A percentile compares a stretch with the other conserved stretches of the same genome.
phyloP scores from a whole-genome alignment of 2,797 vertebrate species.

The Lagocephalus sceleratus region DNA sequence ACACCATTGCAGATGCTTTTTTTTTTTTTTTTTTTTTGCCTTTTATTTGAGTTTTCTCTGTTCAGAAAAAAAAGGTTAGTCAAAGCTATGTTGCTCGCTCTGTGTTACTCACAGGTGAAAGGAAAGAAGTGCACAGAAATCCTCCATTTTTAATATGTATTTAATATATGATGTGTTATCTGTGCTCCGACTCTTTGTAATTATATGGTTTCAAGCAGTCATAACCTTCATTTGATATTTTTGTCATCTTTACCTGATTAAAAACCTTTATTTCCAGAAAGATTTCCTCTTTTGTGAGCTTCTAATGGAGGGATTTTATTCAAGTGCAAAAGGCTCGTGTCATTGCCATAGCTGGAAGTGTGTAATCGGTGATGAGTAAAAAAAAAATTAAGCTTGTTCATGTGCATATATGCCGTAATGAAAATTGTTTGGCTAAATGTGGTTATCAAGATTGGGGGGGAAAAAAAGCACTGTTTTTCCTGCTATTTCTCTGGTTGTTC shows the following conservation, averaged over 20 bases:
- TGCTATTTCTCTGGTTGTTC: conserved; percentile 36
- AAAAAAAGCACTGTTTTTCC: conserved; percentile 31
- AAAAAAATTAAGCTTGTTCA: conserved; percentile 25
- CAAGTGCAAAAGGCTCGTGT: conserved; percentile 34
- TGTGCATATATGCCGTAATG: conserved; percentile 44
- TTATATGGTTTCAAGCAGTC: conserved; percentile 29
- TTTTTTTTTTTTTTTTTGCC: neutral
- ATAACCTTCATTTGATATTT: conserved; percentile 53
- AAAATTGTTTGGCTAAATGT: conserved; percentile 37
- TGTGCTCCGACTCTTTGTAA: no score
- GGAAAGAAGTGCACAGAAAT: conserved; percentile 19
- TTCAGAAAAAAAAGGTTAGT: conserved; percentile 18
- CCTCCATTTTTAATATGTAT: neutral
- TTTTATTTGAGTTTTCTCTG: conserved; percentile 7
- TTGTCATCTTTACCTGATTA: conserved; percentile 45
- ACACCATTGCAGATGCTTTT: conserved; percentile 11
- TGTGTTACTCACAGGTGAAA: conserved; percentile 8
- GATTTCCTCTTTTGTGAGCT: conserved; percentile 46
- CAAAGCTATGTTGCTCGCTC: neutral
- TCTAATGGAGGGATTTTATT: conserved; percentile 48
- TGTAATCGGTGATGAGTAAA: conserved; percentile 18
- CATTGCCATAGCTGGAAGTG: conserved; percentile 27
- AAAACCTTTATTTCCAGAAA: conserved; percentile 43
- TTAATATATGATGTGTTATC: no score
- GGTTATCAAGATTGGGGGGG: conserved; percentile 21